Conservation (phyloP, 2,113 vertebrate genomes). For the Forbesichthys agassizii region DNA sequence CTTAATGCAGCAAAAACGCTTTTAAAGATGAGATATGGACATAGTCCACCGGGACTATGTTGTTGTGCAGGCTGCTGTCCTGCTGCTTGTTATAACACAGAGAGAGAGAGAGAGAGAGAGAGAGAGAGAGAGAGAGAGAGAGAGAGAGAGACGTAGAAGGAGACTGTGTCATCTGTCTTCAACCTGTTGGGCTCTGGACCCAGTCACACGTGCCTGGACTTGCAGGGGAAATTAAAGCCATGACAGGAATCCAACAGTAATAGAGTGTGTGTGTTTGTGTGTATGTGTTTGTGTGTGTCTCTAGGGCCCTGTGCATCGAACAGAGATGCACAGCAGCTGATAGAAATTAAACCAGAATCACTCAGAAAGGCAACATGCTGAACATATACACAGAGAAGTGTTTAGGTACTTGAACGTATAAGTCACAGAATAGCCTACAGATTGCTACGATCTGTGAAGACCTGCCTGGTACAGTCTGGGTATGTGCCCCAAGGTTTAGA, state of each 20-base stretch:
- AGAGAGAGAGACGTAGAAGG: neutral
- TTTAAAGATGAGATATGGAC: conserved; percentile 29
- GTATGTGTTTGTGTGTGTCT: neutral
- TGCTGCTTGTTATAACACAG: conserved; percentile 19
- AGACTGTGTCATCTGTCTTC: neutral
- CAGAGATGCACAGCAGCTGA: neutral
- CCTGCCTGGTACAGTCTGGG: neutral
- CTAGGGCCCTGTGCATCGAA: neutral
- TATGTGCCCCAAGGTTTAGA: neutral
- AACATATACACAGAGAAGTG: neutral
- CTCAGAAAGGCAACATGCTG: neutral
- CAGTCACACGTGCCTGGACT: neutral
- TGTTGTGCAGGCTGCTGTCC: conserved; percentile 25
- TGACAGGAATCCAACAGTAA: neutral
- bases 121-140: conserved; percentile 1
- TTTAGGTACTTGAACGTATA: neutral
- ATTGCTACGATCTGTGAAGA: neutral
- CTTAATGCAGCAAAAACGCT: conserved; percentile 44
- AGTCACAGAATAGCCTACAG: neutral
- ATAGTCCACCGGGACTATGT: conserved; percentile 49
- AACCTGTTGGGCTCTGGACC: neutral
- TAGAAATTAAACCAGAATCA: neutral
- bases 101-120: neutral
- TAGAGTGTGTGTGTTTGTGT: neutral
- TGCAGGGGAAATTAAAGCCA: neutral